phyloP scores from a whole-genome alignment of 2,888 invertebrate species.

The Toxonevra muliebris region DNA sequence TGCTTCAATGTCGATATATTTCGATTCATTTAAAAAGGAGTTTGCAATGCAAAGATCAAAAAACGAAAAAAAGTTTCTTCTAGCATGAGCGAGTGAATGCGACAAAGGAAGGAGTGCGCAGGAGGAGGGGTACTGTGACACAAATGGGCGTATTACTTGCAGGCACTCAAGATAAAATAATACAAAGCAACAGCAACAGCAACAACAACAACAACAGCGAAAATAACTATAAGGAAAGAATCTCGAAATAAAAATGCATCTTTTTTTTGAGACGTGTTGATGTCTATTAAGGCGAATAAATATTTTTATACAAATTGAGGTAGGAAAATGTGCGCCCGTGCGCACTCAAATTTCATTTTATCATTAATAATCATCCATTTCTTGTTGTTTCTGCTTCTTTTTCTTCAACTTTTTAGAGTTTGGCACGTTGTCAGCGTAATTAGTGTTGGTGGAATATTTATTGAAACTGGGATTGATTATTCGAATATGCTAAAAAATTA shows the following conservation, averaged over 20 bases:
- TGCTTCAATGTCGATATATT: constrained; percentile 4
- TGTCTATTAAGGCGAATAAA: constrained; percentile 57
- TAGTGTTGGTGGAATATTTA: too few relatives aligned
- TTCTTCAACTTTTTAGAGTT: too few relatives aligned
- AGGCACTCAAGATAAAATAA: constrained; percentile 14
- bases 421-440: too few relatives aligned
- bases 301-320: constrained; percentile 48
- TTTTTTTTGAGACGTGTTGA: constrained; percentile 49
- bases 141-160: constrained; percentile 33
- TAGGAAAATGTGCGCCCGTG: constrained; percentile 15
- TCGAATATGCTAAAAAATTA: too few relatives aligned
- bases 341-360: constrained; percentile 17
- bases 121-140: constrained; percentile 16
- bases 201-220: constrained; percentile 2
- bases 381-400: not conserved
- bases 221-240: constrained; percentile 9
- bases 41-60: too few relatives aligned
- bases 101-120: constrained; percentile 26
- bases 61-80: too few relatives aligned
- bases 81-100: not conserved
- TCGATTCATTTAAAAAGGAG: constrained; percentile 10
- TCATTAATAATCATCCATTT: constrained; percentile 35
- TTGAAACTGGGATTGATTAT: too few relatives aligned
- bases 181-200: not conserved
- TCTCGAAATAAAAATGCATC: constrained; percentile 28